Conservation (phyloP, 2,888 invertebrate genomes). For the Aromia moschata region DNA sequence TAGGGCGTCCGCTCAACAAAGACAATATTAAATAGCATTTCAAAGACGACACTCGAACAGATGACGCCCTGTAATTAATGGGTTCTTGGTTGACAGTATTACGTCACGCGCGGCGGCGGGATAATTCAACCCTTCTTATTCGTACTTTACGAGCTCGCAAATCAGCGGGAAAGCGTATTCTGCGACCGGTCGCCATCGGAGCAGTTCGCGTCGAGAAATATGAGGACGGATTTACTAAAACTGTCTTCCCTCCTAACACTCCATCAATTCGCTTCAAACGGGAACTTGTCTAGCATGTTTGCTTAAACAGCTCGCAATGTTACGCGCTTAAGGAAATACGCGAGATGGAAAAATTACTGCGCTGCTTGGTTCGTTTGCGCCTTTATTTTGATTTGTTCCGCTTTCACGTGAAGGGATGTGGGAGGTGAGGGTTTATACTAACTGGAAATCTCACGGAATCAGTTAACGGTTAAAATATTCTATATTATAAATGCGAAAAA, state of each 20-base stretch:
- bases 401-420: too few species aligned
- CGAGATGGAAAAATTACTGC: neutral
- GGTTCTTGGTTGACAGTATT: conserved; percentile 21
- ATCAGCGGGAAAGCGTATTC: conserved; percentile 22
- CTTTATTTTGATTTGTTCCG: neutral
- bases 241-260: conserved; percentile 22
- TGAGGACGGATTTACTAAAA: conserved; percentile 15
- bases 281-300: conserved; percentile 19
- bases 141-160: conserved; percentile 16
- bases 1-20: neutral
- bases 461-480: too few species aligned
- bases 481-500: too few species aligned
- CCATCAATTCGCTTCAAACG: conserved; percentile 30
- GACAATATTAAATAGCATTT: conserved; percentile 23
- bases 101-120: conserved; percentile 10
- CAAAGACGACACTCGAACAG: conserved; percentile 24
- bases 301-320: neutral
- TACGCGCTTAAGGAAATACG: neutral
- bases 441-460: too few species aligned
- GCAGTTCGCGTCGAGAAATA: conserved; percentile 15
- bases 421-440: too few species aligned
- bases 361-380: neutral
- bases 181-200: conserved; percentile 18
- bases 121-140: conserved; percentile 17
- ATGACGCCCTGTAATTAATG: conserved; percentile 28